Evolutionary conservation across 2,888 invertebrate genomes (phyloP).

Genomic region (Agriotes lineatus): DNA sequence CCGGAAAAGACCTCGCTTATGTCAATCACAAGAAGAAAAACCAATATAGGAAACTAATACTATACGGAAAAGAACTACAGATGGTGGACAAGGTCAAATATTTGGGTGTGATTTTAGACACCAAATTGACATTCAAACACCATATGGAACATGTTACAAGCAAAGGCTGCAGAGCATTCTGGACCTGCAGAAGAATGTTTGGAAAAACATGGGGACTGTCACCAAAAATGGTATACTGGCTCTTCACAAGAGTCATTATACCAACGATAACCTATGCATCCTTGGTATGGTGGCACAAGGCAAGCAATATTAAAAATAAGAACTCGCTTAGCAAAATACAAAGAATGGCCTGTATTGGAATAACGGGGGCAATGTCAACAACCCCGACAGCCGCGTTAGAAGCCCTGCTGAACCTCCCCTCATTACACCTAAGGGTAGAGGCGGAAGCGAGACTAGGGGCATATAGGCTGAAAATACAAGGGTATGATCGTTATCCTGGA

Average conservation of each 20-base stretch:
- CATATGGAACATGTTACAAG: neutral
- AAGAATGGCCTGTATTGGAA: neutral
- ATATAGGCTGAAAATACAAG: neutral
- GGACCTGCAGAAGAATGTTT: neutral
- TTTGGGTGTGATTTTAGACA: no score
- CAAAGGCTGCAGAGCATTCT: neutral
- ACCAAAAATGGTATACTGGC: neutral
- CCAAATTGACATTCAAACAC: neutral
- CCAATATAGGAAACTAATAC: no score
- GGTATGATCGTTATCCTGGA: neutral
- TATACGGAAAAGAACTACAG: no score
- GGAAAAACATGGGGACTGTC: neutral
- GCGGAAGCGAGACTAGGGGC: neutral
- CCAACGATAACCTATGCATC: no score
- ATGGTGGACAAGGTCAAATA: no score
- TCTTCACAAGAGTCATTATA: neutral
- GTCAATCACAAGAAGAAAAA: neutral
- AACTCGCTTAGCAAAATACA: neutral
- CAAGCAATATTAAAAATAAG: neutral
- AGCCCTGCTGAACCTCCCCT: neutral
- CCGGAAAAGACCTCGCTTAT: neutral
- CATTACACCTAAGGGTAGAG: neutral
- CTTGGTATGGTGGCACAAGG: neutral
- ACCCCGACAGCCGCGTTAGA: neutral
- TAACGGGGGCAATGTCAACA: neutral